Evolutionary conservation across 2,113 vertebrate species (phyloP), one percentile per base, ranked within the genome.

Genomic region (Phaetusa simplex): DNA sequence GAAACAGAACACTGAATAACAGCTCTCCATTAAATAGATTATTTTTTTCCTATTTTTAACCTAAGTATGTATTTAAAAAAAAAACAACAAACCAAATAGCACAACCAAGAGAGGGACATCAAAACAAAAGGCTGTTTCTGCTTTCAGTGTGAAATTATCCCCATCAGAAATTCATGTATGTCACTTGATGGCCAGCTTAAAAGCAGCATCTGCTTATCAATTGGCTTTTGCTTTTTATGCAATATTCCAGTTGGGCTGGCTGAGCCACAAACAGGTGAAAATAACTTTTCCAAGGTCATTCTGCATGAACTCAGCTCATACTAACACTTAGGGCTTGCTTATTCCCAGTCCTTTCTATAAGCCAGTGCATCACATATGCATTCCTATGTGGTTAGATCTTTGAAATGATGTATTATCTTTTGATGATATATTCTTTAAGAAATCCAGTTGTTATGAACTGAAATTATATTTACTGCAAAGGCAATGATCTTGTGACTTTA

Each of bases 231-330:
- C 49, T 93, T 92, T 96, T 95, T 79, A 76, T 94, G 80, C 71
- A 87, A 20, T 78, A 83, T 84, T 96, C 81, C 91, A 96, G 67
- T 85, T 96, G 91, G 71, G 72, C 58, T 97, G 86, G 47, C 74
- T 96, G 72, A 92, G 89, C 49, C 42, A 94, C 65, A 84, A 49
- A 86, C 86, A 96, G 91, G 95, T 97, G 79, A 95, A 96, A 91
- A 90, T 91, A 22, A 94, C 86, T 91, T 94, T 90, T 84, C 58
- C 94, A 96, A 97, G 91, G 96, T 95, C 74, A 86, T 62, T 86
- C 65, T 88, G 42, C 49, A 70, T 55, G 50, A 93, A 91, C 59
- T 67, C n/a, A 36, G 70, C 38, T 90, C 78, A 26, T 23, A 23
- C 38, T 40, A 81, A 58, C 55, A 59, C 18, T 83, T 59, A 43